phyloP scores from a whole-genome alignment of 2,113 vertebrate species.

The Oryctolagus cuniculus region mOryCun1.1 NC_091441.1:36692001-36692500 shows the following conservation, averaged over 20 bases:
- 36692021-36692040: not conserved
- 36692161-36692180: not conserved
- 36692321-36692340: not conserved
- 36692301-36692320: not conserved
- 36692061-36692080: not conserved
- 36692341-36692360: not conserved
- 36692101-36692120: not conserved
- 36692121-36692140: not conserved
- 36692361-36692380: not conserved
- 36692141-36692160: not conserved
- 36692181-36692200: not conserved
- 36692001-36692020: not conserved
- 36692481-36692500: not conserved
- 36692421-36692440: not conserved
- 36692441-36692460: not conserved
- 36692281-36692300: not conserved
- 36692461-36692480: not conserved
- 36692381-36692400: not conserved
- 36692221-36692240: not conserved
- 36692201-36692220: not conserved
- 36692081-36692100: not conserved
- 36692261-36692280: not conserved
- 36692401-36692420: not conserved
- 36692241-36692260: not conserved
- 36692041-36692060: not conserved